phyloP scores from a whole-genome alignment of 2,113 vertebrate genomes.

The Mus pahari region DNA sequence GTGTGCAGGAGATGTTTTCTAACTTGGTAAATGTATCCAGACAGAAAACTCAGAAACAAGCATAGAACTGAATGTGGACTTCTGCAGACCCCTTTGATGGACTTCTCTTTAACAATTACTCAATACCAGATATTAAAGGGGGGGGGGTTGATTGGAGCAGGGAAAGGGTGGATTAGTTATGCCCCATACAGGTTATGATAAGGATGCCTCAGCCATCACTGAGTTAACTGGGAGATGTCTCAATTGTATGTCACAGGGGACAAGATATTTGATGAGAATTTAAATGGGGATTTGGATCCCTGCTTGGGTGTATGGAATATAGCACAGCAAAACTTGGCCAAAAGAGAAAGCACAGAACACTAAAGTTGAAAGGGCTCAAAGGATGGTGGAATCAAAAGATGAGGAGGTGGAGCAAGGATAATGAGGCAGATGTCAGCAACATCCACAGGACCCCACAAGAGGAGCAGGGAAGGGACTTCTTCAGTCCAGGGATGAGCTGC shows the following conservation, averaged over 20 bases:
- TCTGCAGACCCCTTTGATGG: not conserved
- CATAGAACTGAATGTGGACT: not conserved
- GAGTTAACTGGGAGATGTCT: not conserved
- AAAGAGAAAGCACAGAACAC: not conserved
- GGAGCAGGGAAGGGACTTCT: not conserved
- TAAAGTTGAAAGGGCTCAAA: not conserved
- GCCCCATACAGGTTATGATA: not conserved
- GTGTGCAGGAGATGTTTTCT: slow-evolving; percentile 4
- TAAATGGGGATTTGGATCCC: slow-evolving; percentile 3
- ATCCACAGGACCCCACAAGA: not conserved
- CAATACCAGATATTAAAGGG: slow-evolving; percentile 44
- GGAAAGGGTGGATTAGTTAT: not conserved
- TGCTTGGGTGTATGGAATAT: not conserved
- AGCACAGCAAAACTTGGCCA: not conserved
- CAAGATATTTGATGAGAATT: not conserved
- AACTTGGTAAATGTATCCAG: slow-evolving; percentile 6
- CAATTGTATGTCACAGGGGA: not conserved
- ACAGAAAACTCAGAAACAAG: slow-evolving; percentile 37
- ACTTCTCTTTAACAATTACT: slow-evolving; percentile 42
- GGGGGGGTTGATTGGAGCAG: not conserved
- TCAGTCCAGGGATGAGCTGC: not conserved
- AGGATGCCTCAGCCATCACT: not conserved
- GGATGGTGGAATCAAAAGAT: not conserved
- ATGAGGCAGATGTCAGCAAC: not conserved
- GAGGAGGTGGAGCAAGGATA: not conserved